A percentile compares a stretch with the other conserved stretches of the same genome.
Evolutionary conservation across 1,140 invertebrate species (phyloP).

Genomic region (Contarinia nasturtii): DNA sequence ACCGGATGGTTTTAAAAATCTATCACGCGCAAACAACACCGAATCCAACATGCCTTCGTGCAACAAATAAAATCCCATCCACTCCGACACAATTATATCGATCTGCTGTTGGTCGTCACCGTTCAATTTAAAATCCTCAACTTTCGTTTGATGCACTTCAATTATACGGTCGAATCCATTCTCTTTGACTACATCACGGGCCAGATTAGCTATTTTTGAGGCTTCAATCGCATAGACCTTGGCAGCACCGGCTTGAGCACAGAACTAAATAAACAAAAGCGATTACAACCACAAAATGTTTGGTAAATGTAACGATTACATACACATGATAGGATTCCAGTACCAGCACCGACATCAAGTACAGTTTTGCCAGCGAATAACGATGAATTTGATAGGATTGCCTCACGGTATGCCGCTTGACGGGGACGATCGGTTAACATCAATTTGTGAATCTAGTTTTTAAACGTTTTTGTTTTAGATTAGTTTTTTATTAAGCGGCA

Average conservation of each 20-base stretch:
- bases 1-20: slow-evolving; percentile 67
- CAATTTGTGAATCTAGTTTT: slow-evolving; percentile 45
- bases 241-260: slow-evolving; percentile 77
- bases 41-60: slow-evolving; percentile 97
- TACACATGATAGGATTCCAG: slow-evolving; percentile 88
- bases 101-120: slow-evolving; percentile 67
- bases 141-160: slow-evolving; percentile 49
- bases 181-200: slow-evolving; percentile 69
- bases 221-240: slow-evolving; percentile 88
- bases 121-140: slow-evolving; percentile 46
- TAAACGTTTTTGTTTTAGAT: too few relatives aligned
- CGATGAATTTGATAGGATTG: slow-evolving; percentile 52
- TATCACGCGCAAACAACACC: slow-evolving; percentile 77
- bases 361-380: slow-evolving; percentile 56
- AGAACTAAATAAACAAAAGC: slow-evolving; percentile 30
- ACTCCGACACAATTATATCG: slow-evolving; percentile 94
- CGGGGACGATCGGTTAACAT: slow-evolving; percentile 65
- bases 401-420: slow-evolving; percentile 63
- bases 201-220: slow-evolving; percentile 72
- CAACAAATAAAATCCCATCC: slow-evolving; percentile 98
- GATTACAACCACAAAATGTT: not conserved
- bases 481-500: too few relatives aligned
- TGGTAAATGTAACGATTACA: slow-evolving; percentile 26
- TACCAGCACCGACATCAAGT: slow-evolving; percentile 93
- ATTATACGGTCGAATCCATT: slow-evolving; percentile 32